Percentiles rank a stretch among this genome's conserved stretches.
phyloP scores from a whole-genome alignment of 1,140 invertebrate genomes.

The Calliopsis andreniformis region DNA sequence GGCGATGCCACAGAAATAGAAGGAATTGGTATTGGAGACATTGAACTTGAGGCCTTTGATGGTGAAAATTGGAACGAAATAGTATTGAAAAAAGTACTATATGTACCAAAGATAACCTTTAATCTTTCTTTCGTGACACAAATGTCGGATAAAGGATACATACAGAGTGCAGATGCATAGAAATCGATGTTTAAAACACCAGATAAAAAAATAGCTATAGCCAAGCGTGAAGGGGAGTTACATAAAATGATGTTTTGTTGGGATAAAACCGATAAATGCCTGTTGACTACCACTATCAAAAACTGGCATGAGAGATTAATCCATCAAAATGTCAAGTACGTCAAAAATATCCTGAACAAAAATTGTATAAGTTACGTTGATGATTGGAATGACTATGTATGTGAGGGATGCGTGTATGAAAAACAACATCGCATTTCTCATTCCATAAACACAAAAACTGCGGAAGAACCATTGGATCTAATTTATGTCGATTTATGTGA shows the following conservation, averaged over 20 bases:
- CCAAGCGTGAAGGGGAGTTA: conserved; percentile 47
- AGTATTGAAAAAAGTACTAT: conserved; percentile 56
- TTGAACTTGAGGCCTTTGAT: conserved; percentile 56
- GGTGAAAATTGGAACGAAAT: conserved; percentile 53
- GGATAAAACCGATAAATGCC: conserved; percentile 44
- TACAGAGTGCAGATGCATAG: conserved; percentile 41
- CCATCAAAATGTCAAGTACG: conserved; percentile 58
- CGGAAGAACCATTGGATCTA: conserved; percentile 64
- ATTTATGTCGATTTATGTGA: conserved; percentile 79
- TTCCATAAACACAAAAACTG: conserved; percentile 44
- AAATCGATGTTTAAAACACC: conserved; percentile 39
- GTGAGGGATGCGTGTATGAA: conserved; percentile 64
- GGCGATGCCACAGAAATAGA: conserved; percentile 49
- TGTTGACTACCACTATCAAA: conserved; percentile 52
- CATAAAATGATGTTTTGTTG: conserved; percentile 62
- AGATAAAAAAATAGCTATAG: conserved; percentile 42
- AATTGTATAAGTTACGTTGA: conserved; percentile 45
- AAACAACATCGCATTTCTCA: conserved; percentile 45
- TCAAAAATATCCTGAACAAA: conserved; percentile 53
- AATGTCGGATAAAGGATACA: conserved; percentile 58
- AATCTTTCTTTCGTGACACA: conserved; percentile 63
- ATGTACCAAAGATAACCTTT: conserved; percentile 59
- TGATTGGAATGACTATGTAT: conserved; percentile 55
- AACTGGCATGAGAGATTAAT: conserved; percentile 67
- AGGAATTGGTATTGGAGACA: conserved; percentile 50